These are phyloP conservation scores for Noctua fimbriata DNA, from an alignment of 2,888 invertebrate species.

Conservation along the genomic window DNA sequence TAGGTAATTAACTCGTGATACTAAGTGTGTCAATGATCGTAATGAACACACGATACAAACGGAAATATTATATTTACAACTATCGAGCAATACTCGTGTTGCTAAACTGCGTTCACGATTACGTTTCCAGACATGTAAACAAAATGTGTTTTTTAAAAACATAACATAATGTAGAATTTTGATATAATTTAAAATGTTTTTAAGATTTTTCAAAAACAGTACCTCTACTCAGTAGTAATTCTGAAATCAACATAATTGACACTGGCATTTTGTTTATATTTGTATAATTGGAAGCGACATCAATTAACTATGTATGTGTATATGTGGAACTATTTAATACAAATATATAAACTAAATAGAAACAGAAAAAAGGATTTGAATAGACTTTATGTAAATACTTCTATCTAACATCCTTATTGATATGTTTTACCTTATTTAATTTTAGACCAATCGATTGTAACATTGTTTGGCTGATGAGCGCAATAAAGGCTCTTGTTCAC, in stretches of 20 bases:
- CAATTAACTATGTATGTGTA: not conserved
- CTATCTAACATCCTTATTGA: slow-evolving; percentile 1
- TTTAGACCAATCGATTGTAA: not conserved
- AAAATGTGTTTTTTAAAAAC: not conserved
- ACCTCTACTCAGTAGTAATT: not conserved
- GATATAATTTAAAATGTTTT: not conserved
- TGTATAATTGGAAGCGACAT: not conserved
- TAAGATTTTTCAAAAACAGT: not conserved
- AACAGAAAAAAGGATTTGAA: not conserved
- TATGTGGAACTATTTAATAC: no score
- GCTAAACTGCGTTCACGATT: not conserved
- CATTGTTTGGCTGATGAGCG: not conserved
- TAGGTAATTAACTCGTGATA: slow-evolving; percentile 9
- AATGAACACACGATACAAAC: slow-evolving; percentile 27
- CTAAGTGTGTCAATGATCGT: slow-evolving; percentile 39
- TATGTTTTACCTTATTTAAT: slow-evolving; percentile 3
- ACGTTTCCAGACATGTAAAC: not conserved
- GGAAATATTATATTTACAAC: slow-evolving; percentile 8
- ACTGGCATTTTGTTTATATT: not conserved
- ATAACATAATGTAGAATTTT: not conserved
- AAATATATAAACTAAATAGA: not conserved
- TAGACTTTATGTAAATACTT: not conserved
- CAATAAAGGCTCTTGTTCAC: not conserved
- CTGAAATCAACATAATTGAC: not conserved
- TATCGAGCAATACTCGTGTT: slow-evolving; percentile 23